Base-by-base conservation (phyloP, 2,113 vertebrate genomes). In the Entosphenus tridentatus region DNA sequence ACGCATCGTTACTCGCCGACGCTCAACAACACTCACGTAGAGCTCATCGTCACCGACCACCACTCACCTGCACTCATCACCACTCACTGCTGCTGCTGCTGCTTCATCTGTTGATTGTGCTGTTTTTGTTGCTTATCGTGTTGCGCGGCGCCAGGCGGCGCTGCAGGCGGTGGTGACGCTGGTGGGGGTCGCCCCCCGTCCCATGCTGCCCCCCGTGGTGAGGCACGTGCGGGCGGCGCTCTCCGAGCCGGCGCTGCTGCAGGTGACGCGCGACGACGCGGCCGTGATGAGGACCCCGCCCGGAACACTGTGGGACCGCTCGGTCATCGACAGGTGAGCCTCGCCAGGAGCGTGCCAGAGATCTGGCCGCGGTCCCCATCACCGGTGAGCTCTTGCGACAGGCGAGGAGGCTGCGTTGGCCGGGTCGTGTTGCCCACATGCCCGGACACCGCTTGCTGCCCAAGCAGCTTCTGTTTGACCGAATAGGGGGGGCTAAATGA, bases 231-330 rank as follows among this genome's bases (percentile, higher is more conserved):
- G 77, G 0, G 75, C 84, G 70, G 78, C 79, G 0, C 79, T 98
- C 74, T 80, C 82, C 70, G 84, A 80, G 67, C 85, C 83, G 0
- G 83, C 82, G 1, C 75, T 96, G 10, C 72, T 75, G 59, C 85
- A 84, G 55, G 85, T 97, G 74, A 96, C 87, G 2, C 82, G 82
- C 57, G 85, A 93, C 72, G 93, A 98, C 74, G 91, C 83, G 57
- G 83, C 83, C 67, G 91, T 93, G 77, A 87, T 98, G 90, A 80
- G 78, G 72, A 92, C 84, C 2, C 87, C 87, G 0, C 83, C 87
- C 0, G 93, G 90, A 72, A 82, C 86, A 55, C 81, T 98, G 2
- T 88, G 87, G 4, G 90, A 98, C 77, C 87, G 89, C 68, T 91
- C 87, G 71, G 88, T 96, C 75, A 83, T 96, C 75, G 86, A 87